Conservation (phyloP, 2,888 invertebrate genomes). For the Coremacera marginata region DNA sequence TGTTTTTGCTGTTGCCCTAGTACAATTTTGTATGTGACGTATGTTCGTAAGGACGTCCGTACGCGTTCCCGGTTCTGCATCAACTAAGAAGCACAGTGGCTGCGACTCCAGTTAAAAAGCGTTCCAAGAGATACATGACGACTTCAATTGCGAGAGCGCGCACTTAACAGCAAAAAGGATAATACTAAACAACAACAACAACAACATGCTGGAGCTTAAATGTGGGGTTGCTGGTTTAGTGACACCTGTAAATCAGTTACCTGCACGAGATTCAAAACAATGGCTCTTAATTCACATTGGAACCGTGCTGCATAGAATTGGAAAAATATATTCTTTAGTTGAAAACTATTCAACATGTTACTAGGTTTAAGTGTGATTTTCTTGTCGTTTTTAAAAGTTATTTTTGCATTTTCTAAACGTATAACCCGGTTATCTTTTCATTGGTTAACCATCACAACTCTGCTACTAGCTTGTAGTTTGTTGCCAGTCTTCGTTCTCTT, state of each 20-base stretch:
- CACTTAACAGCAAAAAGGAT: background rate
- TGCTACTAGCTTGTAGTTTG: too few species aligned
- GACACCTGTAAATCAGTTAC: background rate
- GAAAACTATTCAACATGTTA: background rate
- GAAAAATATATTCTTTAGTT: background rate
- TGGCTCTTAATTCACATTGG: too few species aligned
- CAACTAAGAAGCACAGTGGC: conserved; percentile 53
- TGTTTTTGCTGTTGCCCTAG: conserved; percentile 22
- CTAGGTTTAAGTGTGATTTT: too few species aligned
- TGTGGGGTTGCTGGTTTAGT: conserved; percentile 16
- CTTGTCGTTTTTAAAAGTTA: too few species aligned
- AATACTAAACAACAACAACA: conserved; percentile 2
- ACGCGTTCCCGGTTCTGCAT: conserved; percentile 57
- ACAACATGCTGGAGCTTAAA: background rate
- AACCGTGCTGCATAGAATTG: background rate
- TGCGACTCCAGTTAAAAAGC: conserved; percentile 41
- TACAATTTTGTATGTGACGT: conserved; percentile 25
- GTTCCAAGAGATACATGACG: conserved; percentile 24
- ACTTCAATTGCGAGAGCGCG: conserved; percentile 41
- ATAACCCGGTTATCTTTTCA: too few species aligned
- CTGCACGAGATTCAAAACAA: too few species aligned
- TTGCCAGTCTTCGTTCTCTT: background rate
- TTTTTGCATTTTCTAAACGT: too few species aligned
- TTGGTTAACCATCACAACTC: too few species aligned
- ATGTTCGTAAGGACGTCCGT: conserved; percentile 51